Conservation (phyloP, 2,113 vertebrate species). For the Myrmophylax atrothorax region DNA sequence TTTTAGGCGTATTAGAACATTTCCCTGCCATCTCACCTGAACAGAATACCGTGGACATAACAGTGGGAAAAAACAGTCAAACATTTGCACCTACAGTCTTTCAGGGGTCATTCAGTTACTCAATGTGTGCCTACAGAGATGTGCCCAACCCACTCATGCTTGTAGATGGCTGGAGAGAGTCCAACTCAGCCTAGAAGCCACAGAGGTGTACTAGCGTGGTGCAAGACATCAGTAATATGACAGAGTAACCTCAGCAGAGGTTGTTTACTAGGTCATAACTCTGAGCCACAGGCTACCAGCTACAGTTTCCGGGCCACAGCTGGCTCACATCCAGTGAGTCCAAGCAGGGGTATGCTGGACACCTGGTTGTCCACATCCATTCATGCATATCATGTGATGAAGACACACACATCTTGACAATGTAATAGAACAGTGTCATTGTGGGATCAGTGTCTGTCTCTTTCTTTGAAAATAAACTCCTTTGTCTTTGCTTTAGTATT, state of each 20-base stretch:
- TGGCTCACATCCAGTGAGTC: background rate
- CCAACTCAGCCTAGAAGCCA: background rate
- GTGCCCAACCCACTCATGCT: background rate
- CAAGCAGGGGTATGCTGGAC: fast-evolving
- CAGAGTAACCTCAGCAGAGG: background rate
- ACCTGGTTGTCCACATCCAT: fast-evolving
- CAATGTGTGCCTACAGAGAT: background rate
- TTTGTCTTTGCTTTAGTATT: background rate
- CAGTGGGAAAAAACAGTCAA: background rate
- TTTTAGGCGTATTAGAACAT: background rate
- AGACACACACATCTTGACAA: background rate
- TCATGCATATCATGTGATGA: fast-evolving
- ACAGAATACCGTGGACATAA: background rate
- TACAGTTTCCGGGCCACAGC: background rate
- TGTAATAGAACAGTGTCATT: background rate
- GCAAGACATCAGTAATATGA: background rate
- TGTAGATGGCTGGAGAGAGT: background rate
- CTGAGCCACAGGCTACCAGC: background rate
- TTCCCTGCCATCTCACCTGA: background rate
- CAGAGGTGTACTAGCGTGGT: background rate
- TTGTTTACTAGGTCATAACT: background rate
- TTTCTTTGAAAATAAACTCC: background rate
- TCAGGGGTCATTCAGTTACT: background rate
- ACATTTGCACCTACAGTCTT: background rate
- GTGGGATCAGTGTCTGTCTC: background rate